Evolutionary conservation across 2,797 vertebrate species (phyloP).

Genomic region (Hafferia zeledoni): DNA sequence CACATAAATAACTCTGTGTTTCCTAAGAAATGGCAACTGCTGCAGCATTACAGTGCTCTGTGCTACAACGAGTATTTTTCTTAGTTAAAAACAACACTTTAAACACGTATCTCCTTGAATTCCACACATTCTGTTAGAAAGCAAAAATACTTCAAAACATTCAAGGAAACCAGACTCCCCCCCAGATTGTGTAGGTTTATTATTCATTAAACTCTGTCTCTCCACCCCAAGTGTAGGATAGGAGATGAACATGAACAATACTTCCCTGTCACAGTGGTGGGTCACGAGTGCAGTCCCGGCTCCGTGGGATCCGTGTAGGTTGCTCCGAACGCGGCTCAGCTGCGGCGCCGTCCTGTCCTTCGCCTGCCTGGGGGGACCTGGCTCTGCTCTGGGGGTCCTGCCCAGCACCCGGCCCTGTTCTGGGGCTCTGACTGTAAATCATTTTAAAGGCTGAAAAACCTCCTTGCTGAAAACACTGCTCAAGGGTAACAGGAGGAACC

Average conservation of each 20-base stretch:
- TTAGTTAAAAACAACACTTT: not conserved
- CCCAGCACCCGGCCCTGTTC: fast-evolving
- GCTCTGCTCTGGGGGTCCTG: not conserved
- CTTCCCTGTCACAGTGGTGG: not conserved
- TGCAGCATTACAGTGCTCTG: not conserved
- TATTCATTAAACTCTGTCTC: slow-evolving; percentile 41
- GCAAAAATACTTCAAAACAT: not conserved
- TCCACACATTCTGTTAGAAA: not conserved
- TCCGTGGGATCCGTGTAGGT: slow-evolving; percentile 28
- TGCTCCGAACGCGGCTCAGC: not conserved
- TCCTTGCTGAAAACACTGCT: not conserved
- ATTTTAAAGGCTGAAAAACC: not conserved
- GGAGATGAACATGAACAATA: slow-evolving; percentile 10
- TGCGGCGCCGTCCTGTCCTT: not conserved
- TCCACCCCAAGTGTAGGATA: slow-evolving; percentile 14
- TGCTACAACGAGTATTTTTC: not conserved
- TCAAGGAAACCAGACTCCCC: not conserved
- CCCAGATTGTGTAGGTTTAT: slow-evolving; percentile 15
- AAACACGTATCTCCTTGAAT: not conserved
- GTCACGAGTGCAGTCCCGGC: slow-evolving; percentile 26
- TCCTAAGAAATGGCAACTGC: not conserved
- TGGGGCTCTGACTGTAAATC: not conserved
- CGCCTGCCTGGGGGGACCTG: not conserved
- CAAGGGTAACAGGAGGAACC: not conserved
- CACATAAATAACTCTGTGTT: not conserved